Percentiles rank a stretch among this genome's conserved stretches.
These are phyloP conservation scores for Prionailurus viverrinus DNA, from an alignment of 2,113 vertebrate genomes.

Conservation along the genomic window DNA sequence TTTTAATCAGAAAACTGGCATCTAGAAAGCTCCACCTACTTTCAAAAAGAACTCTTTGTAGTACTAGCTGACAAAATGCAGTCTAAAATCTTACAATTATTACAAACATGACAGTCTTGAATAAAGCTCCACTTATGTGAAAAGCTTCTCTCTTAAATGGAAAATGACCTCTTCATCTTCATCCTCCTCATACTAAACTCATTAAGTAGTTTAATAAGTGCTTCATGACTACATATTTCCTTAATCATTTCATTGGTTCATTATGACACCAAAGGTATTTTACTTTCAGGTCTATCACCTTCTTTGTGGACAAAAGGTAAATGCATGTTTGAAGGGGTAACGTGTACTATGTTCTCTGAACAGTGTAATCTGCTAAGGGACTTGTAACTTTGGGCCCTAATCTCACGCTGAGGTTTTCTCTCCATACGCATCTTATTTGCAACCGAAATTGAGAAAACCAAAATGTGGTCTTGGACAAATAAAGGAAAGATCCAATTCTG, in stretches of 20 bases:
- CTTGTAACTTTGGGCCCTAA: not conserved
- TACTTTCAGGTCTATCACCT: not conserved
- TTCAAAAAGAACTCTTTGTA: not conserved
- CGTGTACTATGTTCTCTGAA: not conserved
- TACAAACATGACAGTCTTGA: not conserved
- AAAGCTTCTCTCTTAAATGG: not conserved
- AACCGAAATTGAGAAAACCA: not conserved
- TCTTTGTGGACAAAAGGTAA: conserved; percentile 17
- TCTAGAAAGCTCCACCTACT: not conserved
- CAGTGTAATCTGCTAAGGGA: not conserved
- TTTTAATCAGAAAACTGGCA: not conserved
- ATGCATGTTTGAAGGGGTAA: not conserved
- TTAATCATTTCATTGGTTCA: not conserved
- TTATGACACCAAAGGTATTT: not conserved
- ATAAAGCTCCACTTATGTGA: not conserved
- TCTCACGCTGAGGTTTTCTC: not conserved
- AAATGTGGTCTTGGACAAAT: not conserved
- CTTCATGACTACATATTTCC: not conserved
- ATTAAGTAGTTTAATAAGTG: not conserved
- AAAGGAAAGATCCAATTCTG: not conserved
- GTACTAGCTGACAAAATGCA: not conserved
- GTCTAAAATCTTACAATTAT: not conserved
- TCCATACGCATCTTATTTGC: not conserved
- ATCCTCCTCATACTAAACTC: not conserved
- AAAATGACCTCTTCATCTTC: not conserved